Percentiles rank a stretch among this genome's conserved stretches.
These are phyloP conservation scores for Tachina grossa DNA, from an alignment of 2,888 invertebrate genomes.

Conservation along the genomic window DNA sequence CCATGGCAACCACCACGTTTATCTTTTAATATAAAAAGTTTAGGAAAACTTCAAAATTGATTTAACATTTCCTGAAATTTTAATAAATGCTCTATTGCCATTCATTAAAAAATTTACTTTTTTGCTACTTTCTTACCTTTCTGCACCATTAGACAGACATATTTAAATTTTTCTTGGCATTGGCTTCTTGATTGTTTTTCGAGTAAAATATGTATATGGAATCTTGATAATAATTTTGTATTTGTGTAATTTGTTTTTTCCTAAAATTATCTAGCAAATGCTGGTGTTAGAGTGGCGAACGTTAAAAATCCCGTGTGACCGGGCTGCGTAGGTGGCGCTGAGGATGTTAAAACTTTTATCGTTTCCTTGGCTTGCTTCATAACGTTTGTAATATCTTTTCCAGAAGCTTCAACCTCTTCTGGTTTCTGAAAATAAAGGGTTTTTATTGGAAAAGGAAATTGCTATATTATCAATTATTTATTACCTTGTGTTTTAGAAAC, in stretches of 20 bases:
- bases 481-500: slow-evolving; percentile 87
- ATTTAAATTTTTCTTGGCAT: not conserved
- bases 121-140: slow-evolving; percentile 13
- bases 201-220: slow-evolving; percentile 25
- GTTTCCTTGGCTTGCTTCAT: slow-evolving; percentile 82
- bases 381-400: slow-evolving; percentile 66
- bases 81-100: not conserved
- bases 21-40: slow-evolving; percentile 77
- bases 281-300: slow-evolving; percentile 92
- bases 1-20: slow-evolving; percentile 81
- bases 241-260: slow-evolving; percentile 2
- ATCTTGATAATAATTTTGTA: slow-evolving; percentile 8
- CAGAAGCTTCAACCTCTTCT: slow-evolving; percentile 68
- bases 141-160: not conserved
- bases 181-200: not conserved
- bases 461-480: slow-evolving; percentile 72
- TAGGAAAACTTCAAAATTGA: slow-evolving; percentile 1
- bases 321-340: slow-evolving; percentile 89
- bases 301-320: slow-evolving; percentile 99
- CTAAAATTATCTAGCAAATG: slow-evolving; percentile 67
- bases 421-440: slow-evolving; percentile 64
- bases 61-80: not conserved
- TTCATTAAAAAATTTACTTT: not conserved
- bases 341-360: slow-evolving; percentile 86
- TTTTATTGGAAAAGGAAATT: not conserved